These are phyloP conservation scores for Ictalurus punctatus DNA, from an alignment of 2,113 vertebrate genomes.

Conservation along the genomic window DNA sequence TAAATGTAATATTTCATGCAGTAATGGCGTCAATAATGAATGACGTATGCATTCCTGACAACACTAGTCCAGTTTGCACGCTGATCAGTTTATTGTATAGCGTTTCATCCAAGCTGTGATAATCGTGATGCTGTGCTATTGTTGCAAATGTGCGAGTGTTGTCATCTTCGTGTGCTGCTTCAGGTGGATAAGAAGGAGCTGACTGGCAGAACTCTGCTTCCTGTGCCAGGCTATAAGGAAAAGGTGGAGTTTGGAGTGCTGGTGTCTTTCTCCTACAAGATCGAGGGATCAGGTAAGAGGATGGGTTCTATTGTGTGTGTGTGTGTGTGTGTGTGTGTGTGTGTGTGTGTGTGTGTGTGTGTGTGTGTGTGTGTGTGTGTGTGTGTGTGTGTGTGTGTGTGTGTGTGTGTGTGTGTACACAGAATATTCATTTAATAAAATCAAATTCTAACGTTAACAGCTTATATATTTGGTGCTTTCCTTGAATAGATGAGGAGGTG, in stretches of 20 bases:
- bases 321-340: no score
- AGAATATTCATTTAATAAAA: neutral
- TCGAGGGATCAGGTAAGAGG: slow-evolving; percentile 79
- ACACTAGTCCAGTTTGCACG: no score
- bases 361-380: no score
- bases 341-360: no score
- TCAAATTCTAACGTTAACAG: neutral
- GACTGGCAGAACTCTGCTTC: slow-evolving; percentile 79
- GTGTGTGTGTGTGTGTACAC: no score
- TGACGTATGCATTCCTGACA: neutral
- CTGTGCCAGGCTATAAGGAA: slow-evolving; percentile 87
- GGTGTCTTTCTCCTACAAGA: slow-evolving; percentile 85
- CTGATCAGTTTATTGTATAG: neutral
- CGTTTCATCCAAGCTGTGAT: neutral
- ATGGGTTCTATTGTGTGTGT: neutral
- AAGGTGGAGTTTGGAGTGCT: slow-evolving; percentile 91
- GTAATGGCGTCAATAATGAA: no score
- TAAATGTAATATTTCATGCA: no score
- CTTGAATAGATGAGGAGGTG: slow-evolving; percentile 79
- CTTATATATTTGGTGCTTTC: neutral
- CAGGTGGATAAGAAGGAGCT: slow-evolving; percentile 92
- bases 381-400: no score
- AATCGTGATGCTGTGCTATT: neutral
- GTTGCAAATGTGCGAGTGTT: neutral
- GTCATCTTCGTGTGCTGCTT: slow-evolving; percentile 1